These are phyloP conservation scores for Altica lythri DNA, from an alignment of 2,888 invertebrate genomes.

Conservation along the genomic window DNA sequence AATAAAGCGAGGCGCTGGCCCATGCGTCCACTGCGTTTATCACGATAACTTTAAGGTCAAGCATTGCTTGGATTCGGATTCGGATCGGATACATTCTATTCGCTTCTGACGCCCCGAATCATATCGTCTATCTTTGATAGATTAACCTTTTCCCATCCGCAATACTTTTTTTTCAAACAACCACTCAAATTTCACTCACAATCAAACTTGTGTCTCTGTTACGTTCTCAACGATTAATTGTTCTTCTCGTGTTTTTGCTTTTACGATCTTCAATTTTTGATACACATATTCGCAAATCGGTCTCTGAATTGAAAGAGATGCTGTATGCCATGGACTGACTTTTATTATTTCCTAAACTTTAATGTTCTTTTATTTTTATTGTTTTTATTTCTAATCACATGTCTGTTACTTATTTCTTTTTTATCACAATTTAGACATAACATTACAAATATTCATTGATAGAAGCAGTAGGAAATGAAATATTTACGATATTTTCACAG, in stretches of 20 bases:
- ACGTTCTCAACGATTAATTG: slow-evolving; percentile 18
- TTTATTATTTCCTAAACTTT: slow-evolving; percentile 12
- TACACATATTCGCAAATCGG: slow-evolving; percentile 10
- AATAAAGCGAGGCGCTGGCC: slow-evolving; percentile 57
- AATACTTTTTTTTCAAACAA: slow-evolving; percentile 28
- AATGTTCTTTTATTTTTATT: slow-evolving; percentile 12
- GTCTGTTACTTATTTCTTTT: no score
- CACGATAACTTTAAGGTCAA: slow-evolving; percentile 52
- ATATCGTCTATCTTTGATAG: slow-evolving; percentile 44
- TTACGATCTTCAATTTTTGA: slow-evolving; percentile 22
- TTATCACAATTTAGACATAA: no score
- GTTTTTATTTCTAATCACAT: slow-evolving; percentile 4
- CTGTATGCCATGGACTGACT: slow-evolving; percentile 10
- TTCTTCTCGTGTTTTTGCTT: slow-evolving; percentile 15
- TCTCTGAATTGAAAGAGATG: slow-evolving; percentile 8
- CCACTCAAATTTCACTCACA: slow-evolving; percentile 27
- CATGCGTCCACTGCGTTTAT: slow-evolving; percentile 57
- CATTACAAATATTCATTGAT: no score
- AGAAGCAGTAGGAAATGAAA: no score
- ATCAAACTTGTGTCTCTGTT: slow-evolving; percentile 8
- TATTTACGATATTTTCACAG: no score
- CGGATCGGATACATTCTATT: slow-evolving; percentile 31
- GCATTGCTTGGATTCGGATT: slow-evolving; percentile 41
- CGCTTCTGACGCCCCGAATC: slow-evolving; percentile 44
- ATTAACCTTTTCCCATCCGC: slow-evolving; percentile 39